phyloP scores from a whole-genome alignment of 1,140 invertebrate species.

The Diorhabda carinulata region DNA sequence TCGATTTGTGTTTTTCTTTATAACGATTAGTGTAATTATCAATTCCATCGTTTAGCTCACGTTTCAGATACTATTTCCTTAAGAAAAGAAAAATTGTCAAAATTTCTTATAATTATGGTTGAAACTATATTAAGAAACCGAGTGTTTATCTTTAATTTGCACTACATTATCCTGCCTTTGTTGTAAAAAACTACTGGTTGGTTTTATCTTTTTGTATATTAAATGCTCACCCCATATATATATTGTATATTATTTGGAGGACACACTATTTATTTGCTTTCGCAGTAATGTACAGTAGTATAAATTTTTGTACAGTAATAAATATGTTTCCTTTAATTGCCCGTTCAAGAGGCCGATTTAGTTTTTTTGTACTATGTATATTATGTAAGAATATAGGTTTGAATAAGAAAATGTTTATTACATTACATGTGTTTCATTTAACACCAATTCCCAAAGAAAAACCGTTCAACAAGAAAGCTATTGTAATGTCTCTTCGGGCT shows the following conservation, averaged over 20 bases:
- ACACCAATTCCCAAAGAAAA: too few relatives aligned
- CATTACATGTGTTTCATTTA: conserved; percentile 4
- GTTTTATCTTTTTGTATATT: conserved; percentile 24
- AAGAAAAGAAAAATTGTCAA: not conserved
- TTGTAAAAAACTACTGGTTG: not conserved
- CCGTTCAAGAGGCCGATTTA: conserved; percentile 38
- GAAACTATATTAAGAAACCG: too few relatives aligned
- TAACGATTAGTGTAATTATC: conserved; percentile 9
- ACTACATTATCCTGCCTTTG: too few relatives aligned
- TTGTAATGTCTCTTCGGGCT: too few relatives aligned
- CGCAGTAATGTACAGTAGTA: conserved; percentile 47
- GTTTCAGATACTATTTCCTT: not conserved
- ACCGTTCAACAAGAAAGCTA: too few relatives aligned
- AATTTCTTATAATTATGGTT: too few relatives aligned
- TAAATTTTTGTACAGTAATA: conserved; percentile 47
- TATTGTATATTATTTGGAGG: conserved; percentile 37
- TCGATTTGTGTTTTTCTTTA: conserved; percentile 21
- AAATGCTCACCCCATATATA: conserved; percentile 17
- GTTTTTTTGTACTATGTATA: conserved; percentile 50
- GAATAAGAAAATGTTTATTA: conserved; percentile 50
- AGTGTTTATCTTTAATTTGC: too few relatives aligned
- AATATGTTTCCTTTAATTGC: conserved; percentile 42
- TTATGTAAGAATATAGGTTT: conserved; percentile 49
- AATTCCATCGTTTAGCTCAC: not conserved
- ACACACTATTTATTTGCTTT: conserved; percentile 47